phyloP scores from a whole-genome alignment of 2,113 vertebrate species.

The Aldabrachelys gigantea region DNA sequence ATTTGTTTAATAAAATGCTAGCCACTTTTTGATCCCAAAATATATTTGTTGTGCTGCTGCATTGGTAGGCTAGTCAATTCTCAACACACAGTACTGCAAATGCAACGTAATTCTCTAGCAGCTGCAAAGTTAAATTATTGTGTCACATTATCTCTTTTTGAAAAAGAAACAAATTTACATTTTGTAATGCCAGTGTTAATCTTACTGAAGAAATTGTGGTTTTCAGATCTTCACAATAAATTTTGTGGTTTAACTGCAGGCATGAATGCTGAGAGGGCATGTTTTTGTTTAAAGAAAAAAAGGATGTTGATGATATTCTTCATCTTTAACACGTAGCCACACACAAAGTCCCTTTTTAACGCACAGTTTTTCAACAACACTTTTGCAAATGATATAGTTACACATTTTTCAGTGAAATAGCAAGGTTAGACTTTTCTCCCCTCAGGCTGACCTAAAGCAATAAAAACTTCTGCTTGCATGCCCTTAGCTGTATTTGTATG shows the following conservation, averaged over 20 bases:
- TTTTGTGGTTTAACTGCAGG: not conserved
- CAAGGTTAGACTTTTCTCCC: slow-evolving; percentile 43
- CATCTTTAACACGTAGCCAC: not conserved
- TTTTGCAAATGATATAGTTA: slow-evolving; percentile 43
- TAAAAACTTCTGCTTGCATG: slow-evolving; percentile 72
- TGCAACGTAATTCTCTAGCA: not conserved
- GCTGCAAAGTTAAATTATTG: not conserved
- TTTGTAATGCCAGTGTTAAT: not conserved
- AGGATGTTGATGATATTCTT: not conserved
- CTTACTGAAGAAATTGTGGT: not conserved
- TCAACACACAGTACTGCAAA: not conserved
- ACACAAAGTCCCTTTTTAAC: slow-evolving; percentile 40
- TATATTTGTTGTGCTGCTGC: not conserved
- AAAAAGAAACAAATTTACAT: not conserved
- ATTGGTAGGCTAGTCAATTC: not conserved
- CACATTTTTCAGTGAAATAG: slow-evolving; percentile 61
- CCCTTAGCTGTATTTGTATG: slow-evolving; percentile 73
- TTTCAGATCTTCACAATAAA: not conserved
- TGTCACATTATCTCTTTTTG: not conserved
- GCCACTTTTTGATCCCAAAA: not conserved
- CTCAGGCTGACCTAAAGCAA: slow-evolving; percentile 68
- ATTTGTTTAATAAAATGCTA: not conserved
- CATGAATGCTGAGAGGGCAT: not conserved
- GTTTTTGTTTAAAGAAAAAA: not conserved
- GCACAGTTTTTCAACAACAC: slow-evolving; percentile 6